Evolutionary conservation across 37 sponge, comb jelly and placozoan genomes (phyloP).

Genomic region (Halisarca cf. caerulea): DNA sequence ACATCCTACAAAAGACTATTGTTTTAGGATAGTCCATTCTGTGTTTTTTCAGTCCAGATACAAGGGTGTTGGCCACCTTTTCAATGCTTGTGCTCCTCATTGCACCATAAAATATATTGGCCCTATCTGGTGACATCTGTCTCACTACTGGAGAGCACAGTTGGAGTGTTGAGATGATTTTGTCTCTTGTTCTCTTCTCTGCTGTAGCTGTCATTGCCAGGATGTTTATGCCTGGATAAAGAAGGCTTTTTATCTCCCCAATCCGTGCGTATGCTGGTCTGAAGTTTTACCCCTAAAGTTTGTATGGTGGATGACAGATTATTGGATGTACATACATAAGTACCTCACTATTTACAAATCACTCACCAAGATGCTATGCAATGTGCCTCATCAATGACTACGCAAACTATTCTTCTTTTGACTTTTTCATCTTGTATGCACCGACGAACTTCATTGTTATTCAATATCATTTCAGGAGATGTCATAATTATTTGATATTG

Average conservation of each 20-base stretch:
- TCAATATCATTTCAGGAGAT: slow-evolving; percentile 16
- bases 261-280: no score
- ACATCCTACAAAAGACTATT: background rate
- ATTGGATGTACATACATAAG: no score
- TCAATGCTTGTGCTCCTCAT: background rate
- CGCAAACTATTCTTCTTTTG: no score
- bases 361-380: slow-evolving; percentile 51
- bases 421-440: no score
- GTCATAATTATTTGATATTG: slow-evolving; percentile 39
- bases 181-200: no score
- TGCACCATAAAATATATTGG: background rate
- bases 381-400: slow-evolving; percentile 70
- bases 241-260: no score
- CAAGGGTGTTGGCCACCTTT: background rate
- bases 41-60: background rate
- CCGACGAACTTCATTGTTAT: slow-evolving; percentile 35
- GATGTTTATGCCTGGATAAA: slow-evolving; percentile 30
- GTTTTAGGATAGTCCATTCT: background rate
- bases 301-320: no score
- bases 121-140: slow-evolving; percentile 35
- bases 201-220: slow-evolving; percentile 46
- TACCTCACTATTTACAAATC: background rate
- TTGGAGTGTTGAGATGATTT: no score
- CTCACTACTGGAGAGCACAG: no score
- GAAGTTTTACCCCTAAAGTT: no score